Percentiles rank a stretch among this genome's conserved stretches.
phyloP scores from a whole-genome alignment of 2,113 vertebrate species.

The Zosterops pallidus region DNA sequence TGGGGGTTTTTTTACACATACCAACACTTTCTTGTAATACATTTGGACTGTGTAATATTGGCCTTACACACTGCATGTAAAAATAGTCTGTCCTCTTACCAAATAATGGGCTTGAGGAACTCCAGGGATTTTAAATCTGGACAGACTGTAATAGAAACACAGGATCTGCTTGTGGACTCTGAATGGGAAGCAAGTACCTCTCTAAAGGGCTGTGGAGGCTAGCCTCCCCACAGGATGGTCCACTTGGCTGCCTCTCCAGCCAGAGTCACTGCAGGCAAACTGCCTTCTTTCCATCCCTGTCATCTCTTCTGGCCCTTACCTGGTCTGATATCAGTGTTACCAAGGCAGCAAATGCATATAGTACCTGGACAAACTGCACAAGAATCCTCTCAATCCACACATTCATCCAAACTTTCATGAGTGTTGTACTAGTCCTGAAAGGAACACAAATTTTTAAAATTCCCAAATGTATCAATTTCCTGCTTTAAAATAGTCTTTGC shows the following conservation, averaged over 20 bases:
- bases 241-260: background rate
- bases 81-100: slow-evolving; percentile 26
- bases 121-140: slow-evolving; percentile 13
- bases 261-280: background rate
- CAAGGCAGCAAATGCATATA: background rate
- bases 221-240: rapidly evolving
- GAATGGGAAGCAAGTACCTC: background rate
- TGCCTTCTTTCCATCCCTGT: background rate
- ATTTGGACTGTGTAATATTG: background rate
- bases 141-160: background rate
- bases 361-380: background rate
- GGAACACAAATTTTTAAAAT: background rate
- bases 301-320: background rate
- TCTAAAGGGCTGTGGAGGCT: background rate
- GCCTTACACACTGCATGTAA: background rate
- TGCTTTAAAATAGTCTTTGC: background rate
- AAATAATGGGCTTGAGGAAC: slow-evolving; percentile 11
- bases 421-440: background rate
- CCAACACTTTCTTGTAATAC: slow-evolving; percentile 40
- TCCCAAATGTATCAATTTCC: background rate
- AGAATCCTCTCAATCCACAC: background rate
- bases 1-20: background rate
- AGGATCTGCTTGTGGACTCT: background rate
- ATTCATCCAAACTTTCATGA: background rate
- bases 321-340: background rate